Evolutionary conservation across 1,140 invertebrate species (phyloP).

Genomic region (Drosophila novamexicana): DNA sequence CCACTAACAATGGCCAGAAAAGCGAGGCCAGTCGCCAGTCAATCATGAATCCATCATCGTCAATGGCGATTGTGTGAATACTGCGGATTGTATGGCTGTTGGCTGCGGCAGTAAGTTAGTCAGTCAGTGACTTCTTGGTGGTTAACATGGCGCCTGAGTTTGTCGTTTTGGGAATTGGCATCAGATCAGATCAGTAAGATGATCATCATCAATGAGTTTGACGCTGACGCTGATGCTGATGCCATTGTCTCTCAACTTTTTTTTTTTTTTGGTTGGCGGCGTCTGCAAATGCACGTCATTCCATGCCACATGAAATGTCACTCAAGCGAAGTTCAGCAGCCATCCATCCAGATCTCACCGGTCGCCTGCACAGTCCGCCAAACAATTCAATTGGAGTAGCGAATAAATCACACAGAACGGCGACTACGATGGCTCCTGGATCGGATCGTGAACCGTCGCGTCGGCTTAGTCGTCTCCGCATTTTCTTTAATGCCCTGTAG

Average conservation of each 20-base stretch:
- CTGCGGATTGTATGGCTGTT: conserved; percentile 17
- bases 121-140: conserved; percentile 72
- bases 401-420: conserved; percentile 77
- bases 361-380: conserved; percentile 31
- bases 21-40: conserved; percentile 15
- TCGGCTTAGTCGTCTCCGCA: conserved; percentile 17
- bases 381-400: conserved; percentile 82
- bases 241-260: conserved; percentile 38
- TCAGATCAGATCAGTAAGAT: conserved; percentile 67
- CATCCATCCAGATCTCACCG: conserved; percentile 21
- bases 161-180: conserved; percentile 79
- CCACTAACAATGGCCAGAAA: conserved; percentile 55
- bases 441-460: conserved; percentile 36
- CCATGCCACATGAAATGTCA: conserved; percentile 74
- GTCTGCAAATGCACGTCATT: conserved; percentile 72
- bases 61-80: conserved; percentile 17
- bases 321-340: conserved; percentile 54
- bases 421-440: conserved; percentile 30
- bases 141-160: conserved; percentile 82
- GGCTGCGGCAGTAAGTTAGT: conserved; percentile 58
- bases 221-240: conserved; percentile 42
- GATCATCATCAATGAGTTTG: conserved; percentile 75
- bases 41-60: conserved; percentile 76
- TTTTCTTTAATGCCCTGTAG: conserved; percentile 25
- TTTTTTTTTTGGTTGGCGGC: conserved; percentile 43